Base-by-base conservation (phyloP, 2,888 invertebrate species). In the Congeria kusceri region DNA sequence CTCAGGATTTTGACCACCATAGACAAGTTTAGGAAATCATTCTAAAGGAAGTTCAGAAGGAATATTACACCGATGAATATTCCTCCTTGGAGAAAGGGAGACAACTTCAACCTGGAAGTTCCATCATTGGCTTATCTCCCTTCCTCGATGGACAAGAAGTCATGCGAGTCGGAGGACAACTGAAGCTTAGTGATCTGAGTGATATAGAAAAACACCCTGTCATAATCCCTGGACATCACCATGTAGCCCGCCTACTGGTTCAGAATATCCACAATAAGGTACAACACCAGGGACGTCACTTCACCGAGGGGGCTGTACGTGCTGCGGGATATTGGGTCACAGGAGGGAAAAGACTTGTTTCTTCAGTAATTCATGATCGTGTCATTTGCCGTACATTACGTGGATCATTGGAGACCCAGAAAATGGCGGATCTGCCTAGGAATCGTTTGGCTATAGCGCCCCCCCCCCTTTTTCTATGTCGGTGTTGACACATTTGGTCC, bases 401-500 rank as follows among this genome's bases (percentile, higher is more conserved):
- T 11, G 70, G 65, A 1, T 4, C 7, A 0, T 27, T 58, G 15
- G 15, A 11, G 15, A 11, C 7, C 20, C 77, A 73, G 25, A 66
- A 68, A 44, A 77, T 77, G 77, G 53, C 77, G 4, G 77, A 74
- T 47, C 56, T 77, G n/a, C 77, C 77, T 11, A 29, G 23, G 13
- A 59, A 76, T 29, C 27, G 79, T 7, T 23, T 76, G 7, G 20
- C 39, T 18, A 58, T 53, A 46, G 56, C 18, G 3, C 75, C 76
- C 15, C 77, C n/a, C n/a, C n/a, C n/a, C 80, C 11, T 80, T 80
- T 63, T 59, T 76, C 15, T 56, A 32, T 25, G 78, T 95, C 94
- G 79, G 97, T 92, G 75, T 95, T 95, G 90, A 81, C 49, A 32
- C 20, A 20, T 82, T 82, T 68, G 75, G 74, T 11, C 77, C 77